Percentiles rank a stretch among this genome's conserved stretches.
Conservation (phyloP, 1,140 invertebrate species). For the Notospermus geniculatus region DNA sequence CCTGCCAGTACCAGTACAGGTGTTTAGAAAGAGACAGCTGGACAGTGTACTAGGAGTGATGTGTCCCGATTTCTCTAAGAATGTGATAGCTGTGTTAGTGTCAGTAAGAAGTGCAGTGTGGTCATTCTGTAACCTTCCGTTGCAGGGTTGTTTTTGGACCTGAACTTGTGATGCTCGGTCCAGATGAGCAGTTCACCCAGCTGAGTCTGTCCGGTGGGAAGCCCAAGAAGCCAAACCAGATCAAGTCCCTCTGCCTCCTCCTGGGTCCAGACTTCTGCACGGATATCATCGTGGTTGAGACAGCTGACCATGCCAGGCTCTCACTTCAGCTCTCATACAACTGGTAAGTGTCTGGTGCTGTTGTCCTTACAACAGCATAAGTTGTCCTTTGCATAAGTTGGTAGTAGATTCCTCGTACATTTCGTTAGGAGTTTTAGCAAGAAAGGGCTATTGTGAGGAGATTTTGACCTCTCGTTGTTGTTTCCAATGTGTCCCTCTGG, state of each 20-base stretch:
- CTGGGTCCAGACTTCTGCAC: constrained; percentile 62
- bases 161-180: constrained; percentile 62
- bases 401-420: not conserved
- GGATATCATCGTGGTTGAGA: constrained; percentile 60
- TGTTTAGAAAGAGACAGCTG: too few species aligned
- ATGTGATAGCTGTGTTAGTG: too few species aligned
- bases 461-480: too few species aligned
- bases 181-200: constrained; percentile 62
- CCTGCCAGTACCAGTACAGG: too few species aligned
- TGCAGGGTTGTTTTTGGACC: constrained; percentile 60
- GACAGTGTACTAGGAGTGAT: too few species aligned
- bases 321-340: constrained; percentile 60
- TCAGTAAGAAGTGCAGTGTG: too few species aligned
- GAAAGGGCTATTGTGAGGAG: too few species aligned
- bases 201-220: constrained; percentile 59
- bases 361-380: not conserved
- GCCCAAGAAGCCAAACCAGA: constrained; percentile 60
- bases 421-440: not conserved
- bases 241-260: constrained; percentile 58
- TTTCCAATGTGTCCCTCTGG: too few species aligned
- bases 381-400: not conserved
- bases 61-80: too few species aligned
- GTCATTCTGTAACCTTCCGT: constrained; percentile 8
- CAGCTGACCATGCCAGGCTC: constrained; percentile 60
- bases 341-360: constrained; percentile 45